Conservation (phyloP, 2,888 invertebrate species). For the Didymodactylos carnosus region DNA sequence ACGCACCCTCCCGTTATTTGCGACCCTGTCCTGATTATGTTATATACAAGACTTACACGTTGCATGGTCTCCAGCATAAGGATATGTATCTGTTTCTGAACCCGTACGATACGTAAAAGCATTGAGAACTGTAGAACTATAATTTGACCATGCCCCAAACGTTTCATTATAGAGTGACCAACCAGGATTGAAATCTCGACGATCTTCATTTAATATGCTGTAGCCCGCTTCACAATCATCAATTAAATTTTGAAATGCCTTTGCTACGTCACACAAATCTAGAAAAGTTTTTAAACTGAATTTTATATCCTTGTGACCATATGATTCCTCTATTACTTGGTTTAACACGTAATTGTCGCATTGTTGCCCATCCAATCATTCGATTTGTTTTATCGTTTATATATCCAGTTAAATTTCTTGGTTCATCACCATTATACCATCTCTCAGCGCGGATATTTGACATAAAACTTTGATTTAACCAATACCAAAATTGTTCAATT, state of each 20-base stretch:
- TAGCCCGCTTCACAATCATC: constrained; percentile 23
- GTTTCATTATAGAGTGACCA: constrained; percentile 19
- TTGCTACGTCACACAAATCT: background rate
- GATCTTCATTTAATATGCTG: constrained; percentile 22
- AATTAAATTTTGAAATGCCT: background rate
- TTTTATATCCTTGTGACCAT: background rate
- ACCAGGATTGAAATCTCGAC: constrained; percentile 20
- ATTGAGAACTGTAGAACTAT: background rate
- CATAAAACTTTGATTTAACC: constrained; percentile 23
- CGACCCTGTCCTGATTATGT: too few relatives aligned
- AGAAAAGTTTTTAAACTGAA: background rate
- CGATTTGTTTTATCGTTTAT: constrained; percentile 38
- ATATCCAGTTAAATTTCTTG: constrained; percentile 37
- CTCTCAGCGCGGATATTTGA: constrained; percentile 30
- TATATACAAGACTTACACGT: constrained; percentile 35
- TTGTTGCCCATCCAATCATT: constrained; percentile 39
- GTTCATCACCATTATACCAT: constrained; percentile 39
- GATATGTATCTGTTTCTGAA: constrained; percentile 19
- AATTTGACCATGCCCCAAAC: background rate
- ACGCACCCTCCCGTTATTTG: too few relatives aligned
- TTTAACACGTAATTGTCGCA: constrained; percentile 37
- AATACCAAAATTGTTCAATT: background rate
- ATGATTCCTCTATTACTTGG: constrained; percentile 10
- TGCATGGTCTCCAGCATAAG: constrained; percentile 25
- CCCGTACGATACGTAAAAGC: constrained; percentile 24